Percentiles rank a stretch among this genome's conserved stretches.
Conservation (phyloP, 2,113 vertebrate genomes). For the Picathartes gymnocephalus region DNA sequence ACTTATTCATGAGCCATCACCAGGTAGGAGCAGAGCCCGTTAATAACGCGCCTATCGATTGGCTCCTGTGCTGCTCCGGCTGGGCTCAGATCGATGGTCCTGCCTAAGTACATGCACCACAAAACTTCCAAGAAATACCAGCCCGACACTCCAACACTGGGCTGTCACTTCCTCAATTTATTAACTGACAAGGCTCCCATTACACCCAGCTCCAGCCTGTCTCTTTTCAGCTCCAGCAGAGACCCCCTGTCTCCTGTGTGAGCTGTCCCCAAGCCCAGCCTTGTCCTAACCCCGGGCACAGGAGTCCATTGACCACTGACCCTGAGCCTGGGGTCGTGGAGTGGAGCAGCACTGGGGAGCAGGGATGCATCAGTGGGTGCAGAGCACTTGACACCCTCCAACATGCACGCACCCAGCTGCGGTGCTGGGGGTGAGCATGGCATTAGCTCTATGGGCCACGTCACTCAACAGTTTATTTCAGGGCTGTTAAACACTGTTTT, state of each 20-base stretch:
- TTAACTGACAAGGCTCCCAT: neutral
- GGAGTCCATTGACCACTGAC: neutral
- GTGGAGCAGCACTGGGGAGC: rapidly evolving
- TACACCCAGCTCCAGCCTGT: neutral
- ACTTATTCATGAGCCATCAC: constrained; percentile 8
- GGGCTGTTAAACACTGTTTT: neutral
- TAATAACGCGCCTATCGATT: neutral
- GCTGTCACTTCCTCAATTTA: neutral
- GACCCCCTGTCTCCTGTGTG: neutral
- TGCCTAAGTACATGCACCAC: neutral
- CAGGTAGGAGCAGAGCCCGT: neutral
- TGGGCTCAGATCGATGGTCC: neutral
- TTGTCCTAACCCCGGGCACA: neutral
- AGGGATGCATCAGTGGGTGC: neutral
- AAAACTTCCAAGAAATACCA: neutral
- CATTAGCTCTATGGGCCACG: neutral
- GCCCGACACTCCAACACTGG: neutral
- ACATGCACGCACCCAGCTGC: rapidly evolving
- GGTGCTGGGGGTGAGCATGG: rapidly evolving
- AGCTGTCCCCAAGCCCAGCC: neutral
- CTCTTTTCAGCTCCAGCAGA: neutral
- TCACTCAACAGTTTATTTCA: neutral
- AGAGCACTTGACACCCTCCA: rapidly evolving
- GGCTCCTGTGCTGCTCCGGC: neutral
- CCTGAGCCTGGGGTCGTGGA: rapidly evolving